Percentiles rank a stretch among this genome's conserved stretches.
Conservation (phyloP, 2,888 invertebrate species). For the Polymixis lichenea region DNA sequence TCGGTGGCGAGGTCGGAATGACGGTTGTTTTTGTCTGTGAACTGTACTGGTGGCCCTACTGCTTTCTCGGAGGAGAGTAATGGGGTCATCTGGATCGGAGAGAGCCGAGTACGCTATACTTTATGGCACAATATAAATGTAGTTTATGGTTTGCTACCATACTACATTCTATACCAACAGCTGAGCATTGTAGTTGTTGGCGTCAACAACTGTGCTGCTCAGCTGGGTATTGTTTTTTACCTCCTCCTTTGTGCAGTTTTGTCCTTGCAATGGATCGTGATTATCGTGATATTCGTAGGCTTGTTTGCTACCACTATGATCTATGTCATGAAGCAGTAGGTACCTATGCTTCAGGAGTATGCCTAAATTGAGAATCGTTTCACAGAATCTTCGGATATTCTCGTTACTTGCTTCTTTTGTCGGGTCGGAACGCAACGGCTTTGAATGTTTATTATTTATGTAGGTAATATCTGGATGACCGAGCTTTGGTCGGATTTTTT, state of each 20-base stretch:
- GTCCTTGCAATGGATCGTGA: neutral
- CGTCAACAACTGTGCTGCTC: neutral
- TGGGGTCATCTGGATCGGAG: too few relatives aligned
- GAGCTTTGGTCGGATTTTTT: too few relatives aligned
- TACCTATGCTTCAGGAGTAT: neutral
- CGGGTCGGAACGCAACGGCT: neutral
- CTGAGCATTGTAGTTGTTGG: neutral
- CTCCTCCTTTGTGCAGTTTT: neutral
- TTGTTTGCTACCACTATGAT: neutral
- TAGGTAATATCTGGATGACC: too few relatives aligned
- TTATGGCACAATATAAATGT: too few relatives aligned
- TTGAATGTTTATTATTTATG: constrained; percentile 14
- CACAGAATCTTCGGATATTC: neutral
- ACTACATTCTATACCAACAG: neutral
- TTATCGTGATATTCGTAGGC: neutral
- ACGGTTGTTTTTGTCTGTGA: too few relatives aligned
- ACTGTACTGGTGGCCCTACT: too few relatives aligned
- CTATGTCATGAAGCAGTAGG: neutral
- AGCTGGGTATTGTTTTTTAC: neutral
- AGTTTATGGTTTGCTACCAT: neutral
- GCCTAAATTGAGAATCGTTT: neutral
- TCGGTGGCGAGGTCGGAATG: too few relatives aligned
- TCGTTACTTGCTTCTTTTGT: neutral
- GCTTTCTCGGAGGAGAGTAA: too few relatives aligned
- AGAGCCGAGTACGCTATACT: too few relatives aligned